Base-by-base conservation (phyloP, 1,140 invertebrate genomes). In the Drosophila parvula region DNA sequence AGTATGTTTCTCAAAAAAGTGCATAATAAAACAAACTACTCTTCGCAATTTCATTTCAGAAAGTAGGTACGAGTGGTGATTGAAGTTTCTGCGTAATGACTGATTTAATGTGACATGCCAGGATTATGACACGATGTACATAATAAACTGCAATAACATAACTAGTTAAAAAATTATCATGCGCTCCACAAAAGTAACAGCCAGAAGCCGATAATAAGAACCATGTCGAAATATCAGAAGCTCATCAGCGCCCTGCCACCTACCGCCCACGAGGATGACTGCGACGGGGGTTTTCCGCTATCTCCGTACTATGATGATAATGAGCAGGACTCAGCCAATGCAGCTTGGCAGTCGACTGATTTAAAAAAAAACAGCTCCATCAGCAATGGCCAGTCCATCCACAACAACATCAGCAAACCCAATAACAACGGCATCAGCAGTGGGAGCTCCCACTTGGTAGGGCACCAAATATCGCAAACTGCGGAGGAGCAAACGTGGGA, bases 171-270 rank as follows among this genome's bases (percentile, higher is more conserved):
- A 45, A 27, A 61, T 30, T 22, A 32, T n/a, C 62, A 61, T 12
- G 22, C 50, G 18, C 74, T 4, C 48, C 55, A 53, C 14, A 69
- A 36, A 67, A 60, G 32, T 64, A 41, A 43, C 38, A 76, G 30
- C 41, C 14, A 50, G n/a, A 63, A 44, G 57, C 16, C 45, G 18
- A 47, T 10, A 16, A 28, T 38, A 60, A 47, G 48, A 16, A 62
- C 41, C 70, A 89, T 89, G 84, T 78, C 85, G 61, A 89, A 84
- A 76, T 89, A 89, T 89, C 84, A 89, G 41, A 90, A 84, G 53
- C 84, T 89, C 58, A 85, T 75, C 77, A 79, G 59, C 40, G 53
- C 62, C 12, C 18, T 60, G n/a, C 60, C 68, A 40, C 50, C 73
- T 41, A 74, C 53, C 57, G 57, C 55, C 38, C 62, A 78, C 28